Conservation (phyloP, 2,797 vertebrate species). For the Triplophysa bombifrons region DNA sequence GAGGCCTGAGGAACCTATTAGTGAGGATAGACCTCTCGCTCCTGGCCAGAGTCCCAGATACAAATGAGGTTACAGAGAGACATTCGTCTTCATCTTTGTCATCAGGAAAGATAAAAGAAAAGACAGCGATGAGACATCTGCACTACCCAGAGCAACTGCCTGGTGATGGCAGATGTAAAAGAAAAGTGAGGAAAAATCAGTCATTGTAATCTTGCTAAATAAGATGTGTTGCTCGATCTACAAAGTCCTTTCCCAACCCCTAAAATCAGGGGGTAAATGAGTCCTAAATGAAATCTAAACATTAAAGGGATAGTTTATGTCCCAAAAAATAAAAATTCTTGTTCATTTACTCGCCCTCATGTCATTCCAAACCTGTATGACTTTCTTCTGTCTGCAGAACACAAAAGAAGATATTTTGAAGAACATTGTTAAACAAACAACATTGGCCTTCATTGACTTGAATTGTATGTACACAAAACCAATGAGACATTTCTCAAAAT, state of each 20-base stretch:
- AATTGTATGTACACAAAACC: too few relatives aligned
- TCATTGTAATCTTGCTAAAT: not conserved
- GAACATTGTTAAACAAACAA: too few relatives aligned
- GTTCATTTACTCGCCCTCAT: too few relatives aligned
- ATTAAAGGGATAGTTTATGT: too few relatives aligned
- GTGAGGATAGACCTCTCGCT: conserved; percentile 95
- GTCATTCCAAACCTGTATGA: too few relatives aligned
- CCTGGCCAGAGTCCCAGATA: conserved; percentile 86
- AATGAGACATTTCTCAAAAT: too few relatives aligned
- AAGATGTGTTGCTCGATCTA: not conserved
- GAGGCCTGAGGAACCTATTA: conserved; percentile 90
- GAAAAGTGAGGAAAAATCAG: conserved; percentile 50
- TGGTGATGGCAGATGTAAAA: conserved; percentile 50
- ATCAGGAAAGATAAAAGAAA: conserved; percentile 70
- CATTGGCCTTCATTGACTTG: too few relatives aligned
- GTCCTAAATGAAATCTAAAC: not conserved
- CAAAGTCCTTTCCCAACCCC: not conserved
- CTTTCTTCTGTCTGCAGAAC: too few relatives aligned
- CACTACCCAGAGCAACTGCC: conserved; percentile 47
- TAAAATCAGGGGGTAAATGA: not conserved
- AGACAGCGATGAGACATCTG: conserved; percentile 72
- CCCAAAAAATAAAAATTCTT: too few relatives aligned
- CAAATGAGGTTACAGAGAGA: conserved; percentile 55
- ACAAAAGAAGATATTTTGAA: too few relatives aligned
- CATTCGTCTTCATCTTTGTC: conserved; percentile 62